Conservation (phyloP, 2,888 invertebrate species). For the Artemia sinica region DNA sequence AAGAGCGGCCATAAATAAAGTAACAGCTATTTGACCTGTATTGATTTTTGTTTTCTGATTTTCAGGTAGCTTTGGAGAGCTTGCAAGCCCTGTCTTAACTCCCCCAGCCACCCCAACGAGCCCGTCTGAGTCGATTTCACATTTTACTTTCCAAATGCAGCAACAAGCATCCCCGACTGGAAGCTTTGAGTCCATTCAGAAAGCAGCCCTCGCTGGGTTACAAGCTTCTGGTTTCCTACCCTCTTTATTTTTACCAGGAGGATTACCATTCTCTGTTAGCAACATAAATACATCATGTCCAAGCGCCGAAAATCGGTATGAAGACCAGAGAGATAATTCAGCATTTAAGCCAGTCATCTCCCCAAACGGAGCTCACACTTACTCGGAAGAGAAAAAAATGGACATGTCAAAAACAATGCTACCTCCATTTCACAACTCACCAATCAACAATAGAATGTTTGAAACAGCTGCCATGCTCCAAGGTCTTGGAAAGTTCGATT, state of each 20-base stretch:
- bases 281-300: constrained; percentile 14
- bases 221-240: constrained; percentile 19
- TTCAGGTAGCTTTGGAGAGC: not conserved
- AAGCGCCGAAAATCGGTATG: constrained; percentile 11
- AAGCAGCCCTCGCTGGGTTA: constrained; percentile 19
- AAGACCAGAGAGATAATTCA: constrained; percentile 20
- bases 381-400: constrained; percentile 11
- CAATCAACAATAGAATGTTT: constrained; percentile 16
- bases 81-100: constrained; percentile 40
- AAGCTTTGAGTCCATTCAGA: constrained; percentile 17
- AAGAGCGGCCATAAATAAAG: too few species aligned
- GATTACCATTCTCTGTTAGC: constrained; percentile 14
- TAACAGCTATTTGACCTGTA: too few species aligned
- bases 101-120: constrained; percentile 56
- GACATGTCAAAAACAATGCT: constrained; percentile 8
- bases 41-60: too few species aligned
- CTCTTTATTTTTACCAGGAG: constrained; percentile 20
- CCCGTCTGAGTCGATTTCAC: constrained; percentile 19
- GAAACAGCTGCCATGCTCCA: constrained; percentile 22
- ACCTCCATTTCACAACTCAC: constrained; percentile 14
- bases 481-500: constrained; percentile 19
- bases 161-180: not conserved
- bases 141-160: not conserved
- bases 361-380: constrained; percentile 12
- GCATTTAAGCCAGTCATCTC: constrained; percentile 22